Evolutionary conservation across 1,140 invertebrate genomes (phyloP).

Genomic region (Aricia agestis): DNA sequence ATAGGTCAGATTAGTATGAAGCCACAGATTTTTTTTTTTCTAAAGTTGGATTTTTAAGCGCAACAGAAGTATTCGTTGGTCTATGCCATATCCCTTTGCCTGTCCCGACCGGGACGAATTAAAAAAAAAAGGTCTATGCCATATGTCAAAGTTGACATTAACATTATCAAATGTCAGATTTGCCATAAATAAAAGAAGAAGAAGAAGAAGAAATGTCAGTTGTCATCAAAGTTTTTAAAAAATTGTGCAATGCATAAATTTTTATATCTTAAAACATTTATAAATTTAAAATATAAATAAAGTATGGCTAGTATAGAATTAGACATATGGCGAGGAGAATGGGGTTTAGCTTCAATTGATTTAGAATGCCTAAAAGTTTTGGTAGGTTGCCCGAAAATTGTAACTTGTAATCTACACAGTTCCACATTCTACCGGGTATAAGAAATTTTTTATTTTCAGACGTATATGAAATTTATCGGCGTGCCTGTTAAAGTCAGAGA

Average conservation of each 20-base stretch:
- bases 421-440: constrained; percentile 37
- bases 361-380: constrained; percentile 85
- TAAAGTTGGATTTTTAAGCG: no score
- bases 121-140: no score
- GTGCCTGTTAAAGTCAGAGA: constrained; percentile 81
- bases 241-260: constrained; percentile 9
- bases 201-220: no score
- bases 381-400: constrained; percentile 74
- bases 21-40: no score
- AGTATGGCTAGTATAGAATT: constrained; percentile 78
- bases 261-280: not conserved
- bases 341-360: constrained; percentile 89
- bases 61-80: no score
- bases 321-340: constrained; percentile 88
- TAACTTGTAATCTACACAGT: constrained; percentile 38
- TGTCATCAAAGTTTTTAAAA: no score
- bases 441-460: constrained; percentile 73
- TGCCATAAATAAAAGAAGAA: no score
- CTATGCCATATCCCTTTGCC: no score
- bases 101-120: no score
- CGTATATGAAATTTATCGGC: constrained; percentile 84
- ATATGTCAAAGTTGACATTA: no score
- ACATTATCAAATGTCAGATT: no score
- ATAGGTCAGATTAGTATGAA: no score
- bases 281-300: constrained; percentile 18